A percentile compares a stretch with the other conserved stretches of the same genome.
phyloP scores from a whole-genome alignment of 2,113 vertebrate species.

The Xiphorhynchus elegans region DNA sequence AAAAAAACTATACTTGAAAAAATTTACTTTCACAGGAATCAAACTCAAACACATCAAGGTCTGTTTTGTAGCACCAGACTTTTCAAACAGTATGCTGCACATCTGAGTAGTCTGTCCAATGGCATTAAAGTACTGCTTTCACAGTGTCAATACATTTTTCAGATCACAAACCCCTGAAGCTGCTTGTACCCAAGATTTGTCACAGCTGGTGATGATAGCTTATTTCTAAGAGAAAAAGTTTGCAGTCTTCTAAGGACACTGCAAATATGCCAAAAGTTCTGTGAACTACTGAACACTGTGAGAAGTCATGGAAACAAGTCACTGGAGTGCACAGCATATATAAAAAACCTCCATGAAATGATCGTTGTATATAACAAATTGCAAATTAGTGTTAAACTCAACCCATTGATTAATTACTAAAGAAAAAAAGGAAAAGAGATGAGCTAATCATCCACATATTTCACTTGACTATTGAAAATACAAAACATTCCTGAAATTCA shows the following conservation, averaged over 20 bases:
- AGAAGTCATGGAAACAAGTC: rapidly evolving
- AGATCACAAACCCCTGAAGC: background rate
- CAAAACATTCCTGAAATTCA: background rate
- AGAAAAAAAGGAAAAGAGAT: background rate
- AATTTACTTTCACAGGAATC: background rate
- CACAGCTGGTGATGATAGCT: background rate
- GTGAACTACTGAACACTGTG: background rate
- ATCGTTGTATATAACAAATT: background rate
- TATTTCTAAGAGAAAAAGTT: background rate
- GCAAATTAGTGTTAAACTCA: background rate
- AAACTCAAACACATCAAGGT: background rate
- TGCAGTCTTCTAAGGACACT: background rate
- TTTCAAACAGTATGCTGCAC: rapidly evolving
- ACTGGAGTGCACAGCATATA: background rate
- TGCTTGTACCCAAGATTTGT: background rate
- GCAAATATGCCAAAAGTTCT: background rate
- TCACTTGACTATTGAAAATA: background rate
- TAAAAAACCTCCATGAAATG: background rate
- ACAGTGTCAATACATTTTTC: rapidly evolving
- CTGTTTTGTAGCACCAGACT: background rate
- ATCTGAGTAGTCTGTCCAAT: rapidly evolving
- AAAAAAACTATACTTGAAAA: background rate
- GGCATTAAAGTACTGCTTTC: background rate
- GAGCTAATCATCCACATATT: background rate
- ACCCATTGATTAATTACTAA: background rate